These are phyloP conservation scores for Platyscapa corneri DNA, from an alignment of 1,140 invertebrate species.

Conservation along the genomic window DNA sequence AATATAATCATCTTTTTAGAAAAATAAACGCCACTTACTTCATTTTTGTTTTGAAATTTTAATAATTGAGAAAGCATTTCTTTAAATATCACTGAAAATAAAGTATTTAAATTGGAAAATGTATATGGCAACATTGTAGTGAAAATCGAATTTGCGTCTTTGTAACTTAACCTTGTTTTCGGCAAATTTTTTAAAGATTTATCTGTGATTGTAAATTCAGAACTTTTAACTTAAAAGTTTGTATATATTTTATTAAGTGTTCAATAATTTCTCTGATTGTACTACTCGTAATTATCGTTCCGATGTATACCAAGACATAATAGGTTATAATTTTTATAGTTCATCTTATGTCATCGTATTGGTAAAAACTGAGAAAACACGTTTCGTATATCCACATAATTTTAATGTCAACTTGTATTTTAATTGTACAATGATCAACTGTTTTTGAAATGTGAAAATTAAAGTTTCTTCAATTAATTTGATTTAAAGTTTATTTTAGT, in stretches of 20 bases:
- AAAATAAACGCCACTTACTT: too few relatives aligned
- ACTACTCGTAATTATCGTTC: conserved; percentile 14
- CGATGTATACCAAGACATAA: not conserved
- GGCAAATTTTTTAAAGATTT: conserved; percentile 25
- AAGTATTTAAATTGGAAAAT: too few relatives aligned
- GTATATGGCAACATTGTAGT: conserved; percentile 4
- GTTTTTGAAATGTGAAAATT: not conserved
- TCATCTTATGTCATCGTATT: conserved; percentile 5
- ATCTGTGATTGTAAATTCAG: conserved; percentile 23
- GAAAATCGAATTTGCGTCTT: not conserved
- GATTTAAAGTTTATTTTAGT: conserved; percentile 5
- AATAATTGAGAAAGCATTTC: too few relatives aligned
- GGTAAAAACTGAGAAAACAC: not conserved
- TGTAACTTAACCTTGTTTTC: conserved; percentile 37
- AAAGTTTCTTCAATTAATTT: not conserved
- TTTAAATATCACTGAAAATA: too few relatives aligned
- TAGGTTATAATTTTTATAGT: conserved; percentile 5
- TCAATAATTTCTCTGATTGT: not conserved
- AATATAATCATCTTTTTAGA: too few relatives aligned
- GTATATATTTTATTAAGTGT: not conserved
- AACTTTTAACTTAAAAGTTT: not conserved
- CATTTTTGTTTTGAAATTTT: too few relatives aligned
- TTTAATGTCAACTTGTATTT: conserved; percentile 26
- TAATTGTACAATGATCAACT: conserved; percentile 40
- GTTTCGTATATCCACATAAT: conserved; percentile 1